Base-by-base conservation (phyloP, 2,888 invertebrate genomes). In the Pseudococcus viburni region DNA sequence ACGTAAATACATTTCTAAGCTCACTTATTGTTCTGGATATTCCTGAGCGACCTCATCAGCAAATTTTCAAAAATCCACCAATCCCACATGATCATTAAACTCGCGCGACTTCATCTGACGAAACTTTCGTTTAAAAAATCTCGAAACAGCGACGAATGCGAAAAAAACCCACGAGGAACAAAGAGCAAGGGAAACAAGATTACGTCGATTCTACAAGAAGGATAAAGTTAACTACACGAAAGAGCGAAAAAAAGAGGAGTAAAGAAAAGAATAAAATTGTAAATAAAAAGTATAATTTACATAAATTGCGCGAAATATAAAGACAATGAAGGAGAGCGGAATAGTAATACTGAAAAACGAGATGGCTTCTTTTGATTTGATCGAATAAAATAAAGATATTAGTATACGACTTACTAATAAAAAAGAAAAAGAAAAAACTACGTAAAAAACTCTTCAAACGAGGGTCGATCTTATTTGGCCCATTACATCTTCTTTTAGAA, bases 311-410 rank as follows among this genome's bases (percentile, higher is more conserved):
- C 64, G 9, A 42, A 85, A 85, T 26, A 64, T 85, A 85, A 85
- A 85, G 85, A 85, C 59, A 85, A 85, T 51, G 85, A 15, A 19
- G 46, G 83, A 83, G 11, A 42, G 39, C 19, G 64, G 46, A 83
- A 83, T 83, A 46, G 33, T 55, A 84, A 84, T 64, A 64, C 55
- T n/a, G 85, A 85, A 85, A 39, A 55, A 85, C 55, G 85, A 59
- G 33, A 26, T 84, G 85, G 85, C 64, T 85, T 85, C 85, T 85
- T 85, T 85, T 85, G 85, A 85, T 85, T 85, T 85, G 85, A 85
- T 85, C 85, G 19, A 85, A 85, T 85, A 85, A 85, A 85, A 85
- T 85, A 85, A 85, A 64, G 59, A 85, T 85, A 85, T 85, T 85
- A 85, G 51, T 55, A 64, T 64, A 39, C 33, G 64, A 85, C 51